These are phyloP conservation scores for Acleris emargana DNA, from an alignment of 2,888 invertebrate genomes.

Conservation along the genomic window DNA sequence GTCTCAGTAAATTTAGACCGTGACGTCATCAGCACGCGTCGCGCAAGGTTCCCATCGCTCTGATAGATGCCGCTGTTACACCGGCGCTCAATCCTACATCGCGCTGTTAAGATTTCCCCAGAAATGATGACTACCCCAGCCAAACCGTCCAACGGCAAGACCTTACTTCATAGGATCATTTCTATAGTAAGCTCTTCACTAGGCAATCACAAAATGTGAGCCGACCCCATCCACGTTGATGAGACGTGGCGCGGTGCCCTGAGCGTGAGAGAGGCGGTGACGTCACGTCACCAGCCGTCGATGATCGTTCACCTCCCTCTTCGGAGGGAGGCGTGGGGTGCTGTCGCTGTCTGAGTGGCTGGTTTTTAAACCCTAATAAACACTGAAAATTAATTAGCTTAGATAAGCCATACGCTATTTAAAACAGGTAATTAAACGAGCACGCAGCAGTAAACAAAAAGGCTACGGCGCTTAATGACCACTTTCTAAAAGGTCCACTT, in stretches of 20 bases:
- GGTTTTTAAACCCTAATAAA: slow-evolving; percentile 5
- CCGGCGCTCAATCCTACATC: slow-evolving; percentile 13
- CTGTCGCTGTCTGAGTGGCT: slow-evolving; percentile 37
- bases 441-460: too few species aligned
- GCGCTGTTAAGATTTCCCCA: slow-evolving; percentile 34
- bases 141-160: background rate
- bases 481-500: too few species aligned
- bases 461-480: too few species aligned
- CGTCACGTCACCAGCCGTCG: slow-evolving; percentile 22
- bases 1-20: background rate
- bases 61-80: slow-evolving; percentile 24
- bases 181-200: slow-evolving; percentile 37
- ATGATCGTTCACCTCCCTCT: slow-evolving; percentile 34
- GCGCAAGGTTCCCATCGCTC: slow-evolving; percentile 1
- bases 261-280: slow-evolving; percentile 72
- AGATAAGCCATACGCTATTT: too few species aligned
- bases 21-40: background rate
- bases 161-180: slow-evolving; percentile 38
- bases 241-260: slow-evolving; percentile 86
- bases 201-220: slow-evolving; percentile 36
- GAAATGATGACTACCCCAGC: slow-evolving; percentile 4
- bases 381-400: too few species aligned
- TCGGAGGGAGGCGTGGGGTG: slow-evolving; percentile 30
- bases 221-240: slow-evolving; percentile 53
- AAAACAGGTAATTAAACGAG: too few species aligned